These are phyloP conservation scores for Phaethornis superciliosus DNA, from an alignment of 2,113 vertebrate species.

Conservation along the genomic window DNA sequence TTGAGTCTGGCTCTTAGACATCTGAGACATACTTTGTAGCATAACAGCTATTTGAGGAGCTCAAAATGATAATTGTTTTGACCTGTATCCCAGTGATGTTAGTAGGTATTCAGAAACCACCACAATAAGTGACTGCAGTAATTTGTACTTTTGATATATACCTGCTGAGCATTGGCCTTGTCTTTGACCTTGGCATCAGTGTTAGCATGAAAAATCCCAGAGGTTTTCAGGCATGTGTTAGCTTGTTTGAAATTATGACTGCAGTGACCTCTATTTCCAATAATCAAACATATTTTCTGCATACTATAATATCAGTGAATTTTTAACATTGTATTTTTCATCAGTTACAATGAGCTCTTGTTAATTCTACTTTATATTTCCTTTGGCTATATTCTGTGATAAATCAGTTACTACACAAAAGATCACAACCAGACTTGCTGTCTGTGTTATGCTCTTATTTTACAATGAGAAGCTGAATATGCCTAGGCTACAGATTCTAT, in stretches of 20 bases:
- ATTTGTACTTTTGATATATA: background rate
- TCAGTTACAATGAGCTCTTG: background rate
- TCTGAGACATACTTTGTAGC: background rate
- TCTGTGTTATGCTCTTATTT: background rate
- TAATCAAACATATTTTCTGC: background rate
- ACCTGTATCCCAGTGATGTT: background rate
- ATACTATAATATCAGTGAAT: background rate
- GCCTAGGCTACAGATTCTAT: background rate
- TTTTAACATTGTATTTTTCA: background rate
- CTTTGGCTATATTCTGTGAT: background rate
- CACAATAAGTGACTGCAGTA: background rate
- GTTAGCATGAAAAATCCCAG: background rate
- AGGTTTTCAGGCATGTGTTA: background rate
- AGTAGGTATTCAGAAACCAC: background rate
- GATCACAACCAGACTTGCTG: background rate
- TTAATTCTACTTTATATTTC: background rate
- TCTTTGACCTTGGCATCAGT: constrained; percentile 9
- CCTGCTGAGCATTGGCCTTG: background rate
- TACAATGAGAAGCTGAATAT: background rate
- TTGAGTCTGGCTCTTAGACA: background rate
- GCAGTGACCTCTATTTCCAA: background rate
- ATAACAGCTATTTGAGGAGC: background rate
- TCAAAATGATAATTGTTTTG: constrained; percentile 16
- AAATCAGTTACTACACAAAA: background rate
- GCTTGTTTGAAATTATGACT: background rate